phyloP scores from a whole-genome alignment of 2,888 invertebrate genomes.

The Phyto melanocephala region DNA sequence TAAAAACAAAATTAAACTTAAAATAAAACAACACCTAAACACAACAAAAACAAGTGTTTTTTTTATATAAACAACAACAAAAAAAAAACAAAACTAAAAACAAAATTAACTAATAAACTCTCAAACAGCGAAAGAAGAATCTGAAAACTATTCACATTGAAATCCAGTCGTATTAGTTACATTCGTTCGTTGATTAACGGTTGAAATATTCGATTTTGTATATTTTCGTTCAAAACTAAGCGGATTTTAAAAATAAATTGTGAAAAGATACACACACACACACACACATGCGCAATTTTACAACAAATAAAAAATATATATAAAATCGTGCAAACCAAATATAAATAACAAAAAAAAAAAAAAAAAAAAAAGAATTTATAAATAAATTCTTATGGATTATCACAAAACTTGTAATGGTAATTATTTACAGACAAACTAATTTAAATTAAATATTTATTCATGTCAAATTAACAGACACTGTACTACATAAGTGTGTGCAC shows the following conservation, averaged over 20 bases:
- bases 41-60: not conserved
- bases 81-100: not conserved
- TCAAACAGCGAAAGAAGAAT: conserved; percentile 41
- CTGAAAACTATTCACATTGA: conserved; percentile 48
- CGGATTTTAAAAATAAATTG: conserved; percentile 3
- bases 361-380: conserved; percentile 18
- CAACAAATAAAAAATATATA: not conserved
- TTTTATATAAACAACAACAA: conserved; percentile 19
- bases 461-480: not conserved
- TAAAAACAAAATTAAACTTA: conserved; percentile 8
- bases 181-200: conserved; percentile 48
- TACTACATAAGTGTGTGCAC: not conserved
- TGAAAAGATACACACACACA: too few species aligned
- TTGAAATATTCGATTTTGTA: conserved; percentile 26
- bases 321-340: conserved; percentile 11
- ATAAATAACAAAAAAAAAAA: not conserved
- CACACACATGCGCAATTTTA: too few species aligned
- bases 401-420: conserved; percentile 75
- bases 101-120: conserved; percentile 18
- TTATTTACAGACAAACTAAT: conserved; percentile 41
- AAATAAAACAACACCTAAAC: not conserved
- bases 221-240: conserved; percentile 2
- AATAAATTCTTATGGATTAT: conserved; percentile 71
- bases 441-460: conserved; percentile 16
- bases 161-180: conserved; percentile 49